phyloP scores from a whole-genome alignment of 1,140 invertebrate genomes.

The Ceratoteleas bidentatus region DNA sequence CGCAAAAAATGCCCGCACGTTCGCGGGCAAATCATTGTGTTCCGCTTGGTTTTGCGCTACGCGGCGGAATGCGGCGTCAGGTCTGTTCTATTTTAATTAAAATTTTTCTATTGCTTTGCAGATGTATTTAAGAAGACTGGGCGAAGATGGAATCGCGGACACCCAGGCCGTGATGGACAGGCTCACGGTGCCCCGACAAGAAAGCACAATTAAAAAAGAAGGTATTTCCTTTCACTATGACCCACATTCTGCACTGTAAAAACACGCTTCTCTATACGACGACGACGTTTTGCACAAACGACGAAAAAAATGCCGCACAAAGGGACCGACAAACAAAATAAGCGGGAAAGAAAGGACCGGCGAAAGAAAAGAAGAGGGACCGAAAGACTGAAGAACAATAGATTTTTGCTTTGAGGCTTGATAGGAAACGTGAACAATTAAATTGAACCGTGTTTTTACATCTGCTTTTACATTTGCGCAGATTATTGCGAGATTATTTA shows the following conservation, averaged over 20 bases:
- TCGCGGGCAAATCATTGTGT: too few relatives aligned
- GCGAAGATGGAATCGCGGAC: slow-evolving; percentile 79
- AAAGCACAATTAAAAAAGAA: slow-evolving; percentile 80
- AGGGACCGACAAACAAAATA: too few relatives aligned
- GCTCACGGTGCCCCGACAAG: slow-evolving; percentile 75
- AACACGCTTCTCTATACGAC: slow-evolving; percentile 28
- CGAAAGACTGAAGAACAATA: neutral
- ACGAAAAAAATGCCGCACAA: too few relatives aligned
- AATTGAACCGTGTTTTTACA: slow-evolving; percentile 22
- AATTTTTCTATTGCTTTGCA: slow-evolving; percentile 67
- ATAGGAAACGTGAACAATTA: slow-evolving; percentile 18
- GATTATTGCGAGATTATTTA: slow-evolving; percentile 29
- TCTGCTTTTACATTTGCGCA: neutral
- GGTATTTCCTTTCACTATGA: slow-evolving; percentile 73
- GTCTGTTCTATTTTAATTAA: slow-evolving; percentile 58
- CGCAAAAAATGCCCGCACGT: too few relatives aligned
- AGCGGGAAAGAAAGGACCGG: neutral
- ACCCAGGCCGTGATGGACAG: slow-evolving; percentile 76
- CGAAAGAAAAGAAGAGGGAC: neutral
- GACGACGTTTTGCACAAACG: too few relatives aligned
- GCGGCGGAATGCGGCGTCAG: too few relatives aligned
- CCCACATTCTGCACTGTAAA: slow-evolving; percentile 38
- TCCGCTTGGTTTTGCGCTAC: too few relatives aligned
- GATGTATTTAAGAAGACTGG: slow-evolving; percentile 83
- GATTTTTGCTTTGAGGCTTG: slow-evolving; percentile 22